Conservation (phyloP, 2,888 invertebrate species). For the Byasa hedistus region DNA sequence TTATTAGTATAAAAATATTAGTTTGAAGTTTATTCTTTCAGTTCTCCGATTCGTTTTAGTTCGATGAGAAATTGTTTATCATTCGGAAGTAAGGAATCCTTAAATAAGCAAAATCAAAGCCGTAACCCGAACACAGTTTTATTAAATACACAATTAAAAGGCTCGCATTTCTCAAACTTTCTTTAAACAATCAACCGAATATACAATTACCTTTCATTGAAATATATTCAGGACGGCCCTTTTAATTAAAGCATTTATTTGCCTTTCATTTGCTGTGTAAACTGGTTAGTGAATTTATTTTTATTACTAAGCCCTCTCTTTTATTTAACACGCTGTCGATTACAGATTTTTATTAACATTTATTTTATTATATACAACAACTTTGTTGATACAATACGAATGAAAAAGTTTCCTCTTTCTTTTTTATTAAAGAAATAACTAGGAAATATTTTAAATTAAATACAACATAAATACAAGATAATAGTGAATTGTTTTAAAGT, state of each 20-base stretch:
- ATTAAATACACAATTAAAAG: constrained; percentile 22
- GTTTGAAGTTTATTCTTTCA: too few relatives aligned
- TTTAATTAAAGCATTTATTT: constrained; percentile 27
- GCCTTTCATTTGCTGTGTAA: constrained; percentile 25
- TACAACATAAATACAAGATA: too few relatives aligned
- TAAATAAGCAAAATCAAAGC: constrained; percentile 15
- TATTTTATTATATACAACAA: not conserved
- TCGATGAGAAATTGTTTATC: not conserved
- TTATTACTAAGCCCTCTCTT: constrained; percentile 2
- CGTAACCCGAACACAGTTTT: constrained; percentile 9
- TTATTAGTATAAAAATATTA: too few relatives aligned
- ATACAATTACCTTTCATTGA: constrained; percentile 25
- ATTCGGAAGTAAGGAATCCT: not conserved
- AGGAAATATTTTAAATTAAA: too few relatives aligned
- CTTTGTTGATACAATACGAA: not conserved
- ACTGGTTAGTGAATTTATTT: constrained; percentile 23
- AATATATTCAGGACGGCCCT: constrained; percentile 26
- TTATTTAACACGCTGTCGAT: not conserved
- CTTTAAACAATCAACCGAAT: constrained; percentile 17
- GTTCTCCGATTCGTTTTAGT: not conserved
- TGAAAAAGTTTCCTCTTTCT: too few relatives aligned
- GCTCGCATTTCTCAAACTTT: constrained; percentile 24
- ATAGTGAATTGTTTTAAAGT: too few relatives aligned
- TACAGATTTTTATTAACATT: not conserved
- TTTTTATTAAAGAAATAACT: too few relatives aligned